These are phyloP conservation scores for Aldrovandia affinis DNA, from an alignment of 2,797 vertebrate species.

Conservation along the genomic window DNA sequence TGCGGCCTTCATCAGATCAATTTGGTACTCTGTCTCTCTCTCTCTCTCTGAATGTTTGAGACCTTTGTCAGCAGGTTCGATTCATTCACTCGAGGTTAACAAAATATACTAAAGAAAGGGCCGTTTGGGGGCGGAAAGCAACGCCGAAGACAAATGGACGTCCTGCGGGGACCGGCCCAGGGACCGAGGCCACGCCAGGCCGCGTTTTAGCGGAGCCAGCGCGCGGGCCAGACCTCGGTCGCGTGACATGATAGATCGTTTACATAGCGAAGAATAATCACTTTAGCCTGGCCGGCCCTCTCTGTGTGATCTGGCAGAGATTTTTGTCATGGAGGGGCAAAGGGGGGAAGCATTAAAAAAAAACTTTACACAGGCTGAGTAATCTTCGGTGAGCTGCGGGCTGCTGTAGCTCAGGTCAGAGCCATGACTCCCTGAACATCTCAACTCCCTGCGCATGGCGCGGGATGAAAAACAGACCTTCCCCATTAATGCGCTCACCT, in stretches of 20 bases:
- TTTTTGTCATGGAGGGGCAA: not conserved
- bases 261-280: not conserved
- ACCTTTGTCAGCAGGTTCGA: not conserved
- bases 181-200: not conserved
- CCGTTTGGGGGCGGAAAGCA: not conserved
- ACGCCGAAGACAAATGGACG: not conserved
- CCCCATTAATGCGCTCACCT: not conserved
- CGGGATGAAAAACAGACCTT: not conserved
- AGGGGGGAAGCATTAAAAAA: not conserved
- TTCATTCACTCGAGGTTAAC: not conserved
- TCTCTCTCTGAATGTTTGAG: not conserved
- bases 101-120: not conserved
- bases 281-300: not conserved
- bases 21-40: not conserved
- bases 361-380: not conserved
- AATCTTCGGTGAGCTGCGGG: conserved; percentile 11
- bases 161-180: not conserved
- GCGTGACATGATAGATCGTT: not conserved
- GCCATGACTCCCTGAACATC: not conserved
- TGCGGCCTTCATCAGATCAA: not conserved
- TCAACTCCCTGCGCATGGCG: not conserved
- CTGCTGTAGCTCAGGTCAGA: conserved; percentile 9
- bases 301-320: conserved; percentile 9
- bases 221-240: not conserved
- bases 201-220: not conserved